Evolutionary conservation across 2,888 invertebrate genomes (phyloP).

Genomic region (Parnassius glacialis): DNA sequence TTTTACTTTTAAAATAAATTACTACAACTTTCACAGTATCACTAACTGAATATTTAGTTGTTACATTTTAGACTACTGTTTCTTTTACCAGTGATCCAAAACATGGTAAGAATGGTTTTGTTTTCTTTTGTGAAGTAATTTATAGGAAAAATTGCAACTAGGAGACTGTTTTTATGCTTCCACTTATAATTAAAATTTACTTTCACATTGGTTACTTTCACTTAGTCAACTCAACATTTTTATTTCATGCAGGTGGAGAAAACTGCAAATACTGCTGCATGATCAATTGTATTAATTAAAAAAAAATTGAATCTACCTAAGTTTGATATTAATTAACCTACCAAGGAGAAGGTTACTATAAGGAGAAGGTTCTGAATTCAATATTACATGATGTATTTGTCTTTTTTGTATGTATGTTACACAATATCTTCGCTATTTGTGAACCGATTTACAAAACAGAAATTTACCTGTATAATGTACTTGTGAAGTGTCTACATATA

Average conservation of each 20-base stretch:
- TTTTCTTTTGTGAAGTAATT: not conserved
- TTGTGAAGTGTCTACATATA: too few species aligned
- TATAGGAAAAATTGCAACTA: not conserved
- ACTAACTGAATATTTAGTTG: not conserved
- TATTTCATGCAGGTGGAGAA: slow-evolving; percentile 2
- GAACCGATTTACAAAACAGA: too few species aligned
- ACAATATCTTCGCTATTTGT: too few species aligned
- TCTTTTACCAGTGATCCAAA: not conserved
- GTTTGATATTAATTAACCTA: too few species aligned
- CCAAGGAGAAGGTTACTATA: too few species aligned
- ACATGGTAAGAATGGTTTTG: slow-evolving; percentile 3
- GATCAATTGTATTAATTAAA: not conserved
- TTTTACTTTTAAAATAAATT: slow-evolving; percentile 8
- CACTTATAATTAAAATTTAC: not conserved
- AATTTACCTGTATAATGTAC: too few species aligned
- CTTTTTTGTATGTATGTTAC: too few species aligned
- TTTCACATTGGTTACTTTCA: slow-evolving; percentile 6
- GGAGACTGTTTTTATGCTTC: not conserved
- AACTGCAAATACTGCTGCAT: not conserved
- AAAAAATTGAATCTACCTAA: too few species aligned
- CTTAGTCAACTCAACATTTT: slow-evolving; percentile 6
- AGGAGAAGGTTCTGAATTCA: too few species aligned
- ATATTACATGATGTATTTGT: too few species aligned
- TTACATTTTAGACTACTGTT: not conserved
- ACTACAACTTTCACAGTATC: not conserved